Conservation (phyloP, 2,113 vertebrate species). For the Typhlomys cinereus region DNA sequence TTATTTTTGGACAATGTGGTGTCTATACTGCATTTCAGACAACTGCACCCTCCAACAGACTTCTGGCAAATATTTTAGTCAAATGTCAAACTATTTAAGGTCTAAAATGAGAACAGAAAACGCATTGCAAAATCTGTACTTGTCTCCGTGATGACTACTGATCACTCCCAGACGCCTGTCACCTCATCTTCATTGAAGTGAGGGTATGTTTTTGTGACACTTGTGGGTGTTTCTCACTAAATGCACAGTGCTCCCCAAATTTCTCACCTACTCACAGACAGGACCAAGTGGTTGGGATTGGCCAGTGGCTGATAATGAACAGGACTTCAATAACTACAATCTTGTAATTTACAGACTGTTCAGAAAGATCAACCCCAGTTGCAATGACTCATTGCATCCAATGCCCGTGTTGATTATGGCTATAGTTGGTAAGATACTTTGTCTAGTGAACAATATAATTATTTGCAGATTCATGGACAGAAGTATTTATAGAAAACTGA, state of each 20-base stretch:
- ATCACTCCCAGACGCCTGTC: neutral
- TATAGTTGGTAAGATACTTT: neutral
- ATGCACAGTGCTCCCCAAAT: neutral
- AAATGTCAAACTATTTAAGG: neutral
- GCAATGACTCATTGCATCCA: neutral
- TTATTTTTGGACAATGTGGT: neutral
- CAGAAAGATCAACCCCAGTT: neutral
- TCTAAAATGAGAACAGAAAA: neutral
- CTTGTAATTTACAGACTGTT: neutral
- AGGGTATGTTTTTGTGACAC: neutral
- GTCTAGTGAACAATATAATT: neutral
- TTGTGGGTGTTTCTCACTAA: neutral
- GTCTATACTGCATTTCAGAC: neutral
- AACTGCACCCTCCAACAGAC: neutral
- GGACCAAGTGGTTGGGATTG: too few species aligned
- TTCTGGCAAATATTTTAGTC: conserved; percentile 17
- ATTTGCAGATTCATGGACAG: neutral
- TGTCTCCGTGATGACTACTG: neutral
- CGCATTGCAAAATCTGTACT: neutral
- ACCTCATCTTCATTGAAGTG: neutral
- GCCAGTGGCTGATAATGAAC: too few species aligned
- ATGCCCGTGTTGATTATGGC: neutral
- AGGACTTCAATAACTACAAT: neutral
- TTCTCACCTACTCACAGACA: neutral
- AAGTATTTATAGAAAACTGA: neutral